Percentiles rank a stretch among this genome's conserved stretches.
Conservation (phyloP, 2,888 invertebrate genomes). For the Cryptocephalus primarius region DNA sequence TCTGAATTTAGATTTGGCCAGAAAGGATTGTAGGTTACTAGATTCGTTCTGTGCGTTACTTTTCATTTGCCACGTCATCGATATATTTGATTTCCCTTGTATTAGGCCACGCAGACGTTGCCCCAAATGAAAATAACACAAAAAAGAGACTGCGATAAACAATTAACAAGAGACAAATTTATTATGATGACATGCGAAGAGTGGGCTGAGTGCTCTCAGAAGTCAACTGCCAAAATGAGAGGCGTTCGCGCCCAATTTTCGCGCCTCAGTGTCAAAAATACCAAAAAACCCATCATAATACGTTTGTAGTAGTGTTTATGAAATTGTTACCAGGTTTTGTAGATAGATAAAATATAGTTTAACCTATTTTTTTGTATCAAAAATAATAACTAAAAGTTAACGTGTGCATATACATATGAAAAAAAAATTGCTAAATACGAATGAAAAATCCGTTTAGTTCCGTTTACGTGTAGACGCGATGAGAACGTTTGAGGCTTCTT, state of each 20-base stretch:
- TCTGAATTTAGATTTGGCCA: too few relatives aligned
- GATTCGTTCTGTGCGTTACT: too few relatives aligned
- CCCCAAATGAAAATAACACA: constrained; percentile 24
- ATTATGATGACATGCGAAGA: constrained; percentile 32
- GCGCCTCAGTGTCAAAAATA: too few relatives aligned
- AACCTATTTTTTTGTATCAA: constrained; percentile 36
- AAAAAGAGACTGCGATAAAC: constrained; percentile 42
- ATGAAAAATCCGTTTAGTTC: not conserved
- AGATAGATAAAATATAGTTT: constrained; percentile 31
- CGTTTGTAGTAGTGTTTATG: constrained; percentile 32
- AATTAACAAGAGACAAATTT: constrained; percentile 38
- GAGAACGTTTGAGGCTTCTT: constrained; percentile 29
- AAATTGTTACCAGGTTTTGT: constrained; percentile 34
- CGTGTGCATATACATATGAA: constrained; percentile 11
- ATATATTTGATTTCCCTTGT: not conserved
- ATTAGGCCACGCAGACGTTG: constrained; percentile 24
- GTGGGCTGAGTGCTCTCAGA: too few relatives aligned
- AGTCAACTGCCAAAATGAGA: too few relatives aligned
- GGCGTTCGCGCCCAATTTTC: too few relatives aligned
- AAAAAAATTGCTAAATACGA: constrained; percentile 2
- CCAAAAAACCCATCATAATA: constrained; percentile 27
- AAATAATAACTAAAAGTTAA: constrained; percentile 12
- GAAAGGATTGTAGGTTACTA: too few relatives aligned
- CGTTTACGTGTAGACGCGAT: constrained; percentile 7
- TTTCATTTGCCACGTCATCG: too few relatives aligned